Evolutionary conservation across 2,797 vertebrate species (phyloP).

Genomic region (Tragelaphus eurycerus): DNA sequence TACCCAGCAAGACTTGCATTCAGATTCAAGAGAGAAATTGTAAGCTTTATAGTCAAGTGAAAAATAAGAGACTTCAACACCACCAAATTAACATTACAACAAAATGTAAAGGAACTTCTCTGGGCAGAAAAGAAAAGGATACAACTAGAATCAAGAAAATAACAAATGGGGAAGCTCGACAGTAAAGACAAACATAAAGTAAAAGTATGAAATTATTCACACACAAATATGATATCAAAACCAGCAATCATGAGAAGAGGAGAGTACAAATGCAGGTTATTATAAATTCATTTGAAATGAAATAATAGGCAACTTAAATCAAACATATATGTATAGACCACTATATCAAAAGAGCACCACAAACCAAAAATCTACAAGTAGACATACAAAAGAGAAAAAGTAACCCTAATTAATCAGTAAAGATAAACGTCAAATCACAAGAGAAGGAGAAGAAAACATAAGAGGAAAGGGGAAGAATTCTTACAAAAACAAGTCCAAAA

Average conservation of each 20-base stretch:
- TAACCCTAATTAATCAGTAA: not conserved
- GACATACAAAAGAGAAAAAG: not conserved
- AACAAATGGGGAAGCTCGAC: not conserved
- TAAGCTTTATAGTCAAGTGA: not conserved
- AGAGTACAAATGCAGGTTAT: not conserved
- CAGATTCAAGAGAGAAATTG: not conserved
- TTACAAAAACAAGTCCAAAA: not conserved
- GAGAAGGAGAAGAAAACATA: not conserved
- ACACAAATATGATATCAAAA: not conserved
- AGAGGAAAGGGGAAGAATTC: not conserved
- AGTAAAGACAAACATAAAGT: not conserved
- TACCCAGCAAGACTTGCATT: not conserved
- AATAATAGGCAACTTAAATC: not conserved
- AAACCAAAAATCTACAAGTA: not conserved
- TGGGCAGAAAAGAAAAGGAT: not conserved
- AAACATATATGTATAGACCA: not conserved
- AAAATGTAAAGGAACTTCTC: not conserved
- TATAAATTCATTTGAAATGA: not conserved
- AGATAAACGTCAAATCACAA: not conserved
- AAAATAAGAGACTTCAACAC: not conserved
- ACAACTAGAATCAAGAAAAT: not conserved
- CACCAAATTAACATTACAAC: not conserved
- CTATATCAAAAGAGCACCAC: not conserved
- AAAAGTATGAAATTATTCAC: not conserved
- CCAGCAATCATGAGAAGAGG: not conserved